Evolutionary conservation across 2,113 vertebrate species (phyloP), one percentile per base, ranked within the genome.

Genomic region (Pampusana beccarii): DNA sequence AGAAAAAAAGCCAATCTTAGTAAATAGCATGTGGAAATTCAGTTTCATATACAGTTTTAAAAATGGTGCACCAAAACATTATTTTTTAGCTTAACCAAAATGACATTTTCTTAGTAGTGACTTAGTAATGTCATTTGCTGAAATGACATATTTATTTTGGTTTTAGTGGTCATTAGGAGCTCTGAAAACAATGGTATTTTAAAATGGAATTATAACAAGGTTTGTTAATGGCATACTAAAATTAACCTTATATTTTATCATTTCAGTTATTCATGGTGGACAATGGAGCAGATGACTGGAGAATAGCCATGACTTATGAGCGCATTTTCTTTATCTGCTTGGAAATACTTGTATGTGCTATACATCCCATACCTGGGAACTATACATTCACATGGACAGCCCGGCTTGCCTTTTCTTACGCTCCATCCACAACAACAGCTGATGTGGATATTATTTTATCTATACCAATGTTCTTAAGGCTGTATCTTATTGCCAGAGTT

Each of bases 381-480:
- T 99, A 99, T 97, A 99, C 99, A 61, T 99, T 99, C 98, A 99
- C 99, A 91, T 99, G 99, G 99, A 99, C 99, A 24, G 99, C 99
- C 50, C 99, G 99, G 75, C 98, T 99, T 97, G 99, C 99, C 97
- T 99, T 99, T 98, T 98, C 99, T 97, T 99, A 99, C 78, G 95
- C 98, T 90, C 98, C 99, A 66, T 99, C 99, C 97, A 99, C 99
- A 97, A 98, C 99, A 84, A 99, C 99, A 95, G 99, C 99, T 33
- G 99, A 99, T 85, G 99, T 99, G 98, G 99, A 99, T 98, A 99
- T 99, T 98, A 99, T 99, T 98, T 98, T 99, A 97, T 99, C 99
- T 97, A 99, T 99, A 98, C 99, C 99, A 98, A 99, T 99, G 99
- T 99, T 99, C 98, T 98, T 99, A 98, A 99, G 99, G 93, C 98